Percentiles rank a stretch among this genome's conserved stretches.
Evolutionary conservation across 2,113 vertebrate species (phyloP).

Genomic region (Neotoma lepida): DNA sequence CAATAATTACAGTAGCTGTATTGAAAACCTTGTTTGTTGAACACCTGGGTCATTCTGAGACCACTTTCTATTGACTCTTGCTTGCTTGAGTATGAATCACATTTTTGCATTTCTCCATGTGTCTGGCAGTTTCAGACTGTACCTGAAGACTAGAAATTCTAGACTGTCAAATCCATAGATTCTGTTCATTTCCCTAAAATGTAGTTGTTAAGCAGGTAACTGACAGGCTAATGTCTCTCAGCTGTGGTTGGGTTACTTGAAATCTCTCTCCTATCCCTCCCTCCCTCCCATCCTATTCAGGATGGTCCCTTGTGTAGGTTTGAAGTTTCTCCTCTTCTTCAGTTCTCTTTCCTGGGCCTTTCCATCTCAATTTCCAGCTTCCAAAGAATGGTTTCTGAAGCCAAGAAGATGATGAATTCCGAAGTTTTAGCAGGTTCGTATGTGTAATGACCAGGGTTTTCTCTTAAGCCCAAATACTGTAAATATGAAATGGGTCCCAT

Average conservation of each 20-base stretch:
- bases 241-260: neutral
- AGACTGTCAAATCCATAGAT: neutral
- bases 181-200: neutral
- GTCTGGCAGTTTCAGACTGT: neutral
- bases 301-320: neutral
- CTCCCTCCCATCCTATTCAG: no score
- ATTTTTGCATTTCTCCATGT: neutral
- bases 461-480: neutral
- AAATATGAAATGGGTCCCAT: neutral
- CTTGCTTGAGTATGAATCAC: neutral
- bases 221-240: neutral
- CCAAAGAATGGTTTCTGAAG: neutral
- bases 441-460: neutral
- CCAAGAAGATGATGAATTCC: neutral
- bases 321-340: neutral
- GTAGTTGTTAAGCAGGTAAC: neutral
- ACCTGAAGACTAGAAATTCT: neutral
- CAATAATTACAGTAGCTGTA: neutral
- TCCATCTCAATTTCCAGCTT: neutral
- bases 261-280: no score
- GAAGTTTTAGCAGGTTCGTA: neutral
- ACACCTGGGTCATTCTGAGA: neutral
- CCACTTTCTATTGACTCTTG: neutral
- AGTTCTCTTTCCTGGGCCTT: neutral
- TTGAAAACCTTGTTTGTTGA: slow-evolving; percentile 10